A percentile compares a stretch with the other conserved stretches of the same genome.
phyloP scores from a whole-genome alignment of 2,888 invertebrate genomes.

The Dexiosoma caninum region DNA sequence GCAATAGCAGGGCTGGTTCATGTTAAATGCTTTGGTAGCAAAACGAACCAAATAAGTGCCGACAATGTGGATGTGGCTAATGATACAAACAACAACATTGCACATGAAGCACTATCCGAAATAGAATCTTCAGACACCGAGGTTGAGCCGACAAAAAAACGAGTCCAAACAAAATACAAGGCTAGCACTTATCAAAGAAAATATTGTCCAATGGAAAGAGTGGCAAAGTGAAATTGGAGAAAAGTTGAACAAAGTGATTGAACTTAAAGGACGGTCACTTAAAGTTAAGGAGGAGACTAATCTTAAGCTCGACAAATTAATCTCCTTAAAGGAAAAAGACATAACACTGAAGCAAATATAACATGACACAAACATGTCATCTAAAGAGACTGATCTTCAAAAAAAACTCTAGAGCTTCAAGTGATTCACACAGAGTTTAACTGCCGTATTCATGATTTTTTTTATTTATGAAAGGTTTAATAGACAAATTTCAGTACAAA shows the following conservation, averaged over 20 bases:
- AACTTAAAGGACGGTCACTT: slow-evolving; percentile 5
- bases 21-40: slow-evolving; percentile 27
- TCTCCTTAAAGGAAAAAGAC: slow-evolving; percentile 25
- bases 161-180: slow-evolving; percentile 13
- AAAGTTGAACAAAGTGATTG: not conserved
- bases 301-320: slow-evolving; percentile 29
- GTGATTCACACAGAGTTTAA: no score
- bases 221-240: slow-evolving; percentile 28
- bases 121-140: slow-evolving; percentile 7
- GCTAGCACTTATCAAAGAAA: slow-evolving; percentile 2
- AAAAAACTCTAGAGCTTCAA: slow-evolving; percentile 24
- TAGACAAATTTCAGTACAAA: no score
- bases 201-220: slow-evolving; percentile 20
- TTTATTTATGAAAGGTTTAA: no score
- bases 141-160: not conserved
- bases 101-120: slow-evolving; percentile 14
- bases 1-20: slow-evolving; percentile 36
- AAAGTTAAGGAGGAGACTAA: slow-evolving; percentile 36
- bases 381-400: slow-evolving; percentile 17
- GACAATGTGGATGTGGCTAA: slow-evolving; percentile 14
- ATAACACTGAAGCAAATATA: slow-evolving; percentile 12
- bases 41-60: slow-evolving; percentile 4
- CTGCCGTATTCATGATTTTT: no score
- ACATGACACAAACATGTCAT: slow-evolving; percentile 25
- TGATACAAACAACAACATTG: not conserved